These are phyloP conservation scores for Bufotes viridis DNA, from an alignment of 2,797 vertebrate species.

Conservation along the genomic window DNA sequence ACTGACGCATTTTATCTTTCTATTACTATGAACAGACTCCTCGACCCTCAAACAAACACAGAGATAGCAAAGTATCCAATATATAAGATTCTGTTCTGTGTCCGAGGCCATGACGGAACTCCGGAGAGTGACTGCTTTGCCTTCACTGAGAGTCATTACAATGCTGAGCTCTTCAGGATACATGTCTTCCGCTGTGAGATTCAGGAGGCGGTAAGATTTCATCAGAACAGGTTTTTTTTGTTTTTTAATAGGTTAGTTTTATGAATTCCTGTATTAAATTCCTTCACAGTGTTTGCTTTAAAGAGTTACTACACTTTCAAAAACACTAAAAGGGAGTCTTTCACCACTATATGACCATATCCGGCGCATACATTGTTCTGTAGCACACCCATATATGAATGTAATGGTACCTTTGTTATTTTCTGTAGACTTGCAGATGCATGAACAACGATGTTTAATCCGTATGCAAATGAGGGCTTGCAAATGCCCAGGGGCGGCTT, in stretches of 20 bases:
- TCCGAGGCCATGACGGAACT: constrained; percentile 94
- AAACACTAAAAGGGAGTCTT: too few relatives aligned
- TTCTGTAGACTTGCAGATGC: too few relatives aligned
- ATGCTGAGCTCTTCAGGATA: constrained; percentile 97
- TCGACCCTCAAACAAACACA: constrained; percentile 90
- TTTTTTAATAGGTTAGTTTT: neutral
- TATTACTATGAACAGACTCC: constrained; percentile 77
- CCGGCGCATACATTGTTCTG: too few relatives aligned
- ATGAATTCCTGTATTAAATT: neutral
- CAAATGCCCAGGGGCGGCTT: too few relatives aligned
- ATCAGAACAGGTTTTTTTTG: neutral
- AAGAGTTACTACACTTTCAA: too few relatives aligned
- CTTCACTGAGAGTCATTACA: constrained; percentile 98
- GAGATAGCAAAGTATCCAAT: constrained; percentile 99
- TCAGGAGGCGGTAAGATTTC: constrained; percentile 93
- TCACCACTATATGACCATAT: too few relatives aligned
- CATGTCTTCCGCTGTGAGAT: constrained; percentile 99
- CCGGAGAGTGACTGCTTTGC: constrained; percentile 97
- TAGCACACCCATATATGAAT: too few relatives aligned
- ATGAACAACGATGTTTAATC: too few relatives aligned
- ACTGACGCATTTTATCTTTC: neutral
- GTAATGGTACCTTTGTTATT: too few relatives aligned
- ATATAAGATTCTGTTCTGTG: constrained; percentile 99
- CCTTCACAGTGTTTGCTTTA: neutral
- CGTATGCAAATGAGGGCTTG: too few relatives aligned